Evolutionary conservation across 2,888 invertebrate species (phyloP).

Genomic region (Nasonia oneida): DNA sequence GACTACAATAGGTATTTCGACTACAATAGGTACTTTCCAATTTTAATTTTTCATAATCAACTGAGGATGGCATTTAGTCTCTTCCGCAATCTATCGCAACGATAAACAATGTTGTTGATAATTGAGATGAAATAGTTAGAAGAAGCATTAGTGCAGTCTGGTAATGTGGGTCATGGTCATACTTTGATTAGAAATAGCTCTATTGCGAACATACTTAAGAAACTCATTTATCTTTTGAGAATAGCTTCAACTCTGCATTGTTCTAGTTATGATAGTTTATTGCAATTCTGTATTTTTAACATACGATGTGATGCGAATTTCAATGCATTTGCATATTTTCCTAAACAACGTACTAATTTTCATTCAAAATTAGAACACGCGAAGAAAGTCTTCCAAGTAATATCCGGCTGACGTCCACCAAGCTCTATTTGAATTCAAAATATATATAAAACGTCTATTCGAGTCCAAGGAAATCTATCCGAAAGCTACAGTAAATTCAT

Average conservation of each 20-base stretch:
- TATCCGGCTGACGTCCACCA: slow-evolving; percentile 10
- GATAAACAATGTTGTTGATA: slow-evolving; percentile 23
- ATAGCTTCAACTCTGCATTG: neutral
- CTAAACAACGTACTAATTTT: neutral
- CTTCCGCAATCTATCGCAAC: neutral
- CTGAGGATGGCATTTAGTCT: neutral
- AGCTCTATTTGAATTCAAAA: slow-evolving; percentile 28
- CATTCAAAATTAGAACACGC: neutral
- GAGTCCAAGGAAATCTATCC: slow-evolving; percentile 26
- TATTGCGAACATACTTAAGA: slow-evolving; percentile 15
- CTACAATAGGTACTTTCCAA: slow-evolving; percentile 54
- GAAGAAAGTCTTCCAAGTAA: neutral
- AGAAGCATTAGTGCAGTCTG: slow-evolving; percentile 6
- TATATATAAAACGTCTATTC: slow-evolving; percentile 37
- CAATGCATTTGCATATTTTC: neutral
- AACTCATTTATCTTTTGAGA: neutral
- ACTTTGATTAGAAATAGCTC: slow-evolving; percentile 53
- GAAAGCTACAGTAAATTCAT: neutral
- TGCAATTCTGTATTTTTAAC: neutral
- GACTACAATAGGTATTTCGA: slow-evolving; percentile 60
- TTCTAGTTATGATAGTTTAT: neutral
- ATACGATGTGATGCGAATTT: neutral
- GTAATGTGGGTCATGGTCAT: slow-evolving; percentile 44
- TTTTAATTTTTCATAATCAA: slow-evolving; percentile 33
- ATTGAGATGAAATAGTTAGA: neutral